Conservation (phyloP, 2,113 vertebrate species). For the Scomber japonicus region DNA sequence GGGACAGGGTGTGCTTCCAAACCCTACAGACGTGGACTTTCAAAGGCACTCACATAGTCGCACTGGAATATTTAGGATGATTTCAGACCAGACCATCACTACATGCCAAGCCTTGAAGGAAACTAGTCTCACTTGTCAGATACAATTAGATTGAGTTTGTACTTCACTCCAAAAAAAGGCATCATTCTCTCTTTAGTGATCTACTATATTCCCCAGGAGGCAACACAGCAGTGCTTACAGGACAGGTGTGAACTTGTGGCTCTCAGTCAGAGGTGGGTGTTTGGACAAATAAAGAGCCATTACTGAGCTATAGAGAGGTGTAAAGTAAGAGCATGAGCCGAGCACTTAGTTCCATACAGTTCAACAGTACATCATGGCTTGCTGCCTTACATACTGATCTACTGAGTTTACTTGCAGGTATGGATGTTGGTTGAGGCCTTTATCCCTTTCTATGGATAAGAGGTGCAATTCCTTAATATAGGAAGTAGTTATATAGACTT, state of each 20-base stretch:
- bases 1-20: conserved; percentile 34
- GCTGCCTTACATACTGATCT: conserved; percentile 23
- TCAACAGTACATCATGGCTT: conserved; percentile 22
- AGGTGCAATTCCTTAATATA: background rate
- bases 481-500: too few species aligned
- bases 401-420: conserved; percentile 11
- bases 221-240: background rate
- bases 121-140: conserved; percentile 10
- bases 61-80: too few species aligned
- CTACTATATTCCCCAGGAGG: conserved; percentile 20
- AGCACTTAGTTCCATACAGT: background rate
- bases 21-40: background rate
- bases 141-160: background rate
- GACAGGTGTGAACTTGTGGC: conserved; percentile 33
- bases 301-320: conserved; percentile 30
- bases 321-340: background rate
- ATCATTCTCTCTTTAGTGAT: background rate
- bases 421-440: background rate
- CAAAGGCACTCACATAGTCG: too few species aligned
- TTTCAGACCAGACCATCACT: background rate
- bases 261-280: background rate
- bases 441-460: background rate
- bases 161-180: background rate
- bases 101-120: background rate
- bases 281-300: conserved; percentile 17